Evolutionary conservation across 2,888 invertebrate genomes (phyloP), one percentile per base, ranked within the genome.

Genomic region (Eupithecia subfuscata): DNA sequence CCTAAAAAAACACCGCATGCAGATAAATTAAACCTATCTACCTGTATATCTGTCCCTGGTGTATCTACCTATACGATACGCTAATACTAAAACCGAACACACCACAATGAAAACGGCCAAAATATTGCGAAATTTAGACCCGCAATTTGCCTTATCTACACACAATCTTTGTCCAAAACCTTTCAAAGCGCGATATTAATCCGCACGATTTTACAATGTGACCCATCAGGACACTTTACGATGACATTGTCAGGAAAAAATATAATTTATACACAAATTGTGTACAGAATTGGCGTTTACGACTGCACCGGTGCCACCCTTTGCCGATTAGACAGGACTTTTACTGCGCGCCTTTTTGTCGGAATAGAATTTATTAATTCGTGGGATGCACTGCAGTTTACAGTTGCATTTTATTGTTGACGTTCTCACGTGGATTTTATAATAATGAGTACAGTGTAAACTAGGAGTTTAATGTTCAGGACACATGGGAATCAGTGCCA

Each of bases 181-280:
- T 86, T 87, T 88, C 84, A 88, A 87, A 88, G 84, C 76, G 78
- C 79, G 79, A 85, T 85, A 87, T 89, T 89, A 90, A 90, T 89
- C 85, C 86, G 81, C 80, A 84, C 83, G 80, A 85, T 84, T 84
- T 84, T 84, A 88, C 88, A 88, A 83, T 86, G 85, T 85, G 74
- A 74, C 78, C 79, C 78, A 79, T 80, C 78, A 75, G 80, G 77
- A 83, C 84, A 84, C 76, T 89, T 89, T 87, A 89, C 82, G 89
- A 88, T 74, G 77, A 79, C 80, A 82, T 74, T 83, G 81, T 81
- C 80, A 80, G 80, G 81, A 82, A 82, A 83, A 83, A 75, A 76
- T 73, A 69, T 78, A 82, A 83, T 81, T 82, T 82, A 82, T 77
- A 75, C 69, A 75, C 76, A 75, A 76, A 73, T 73, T 75, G 70